Evolutionary conservation across 2,888 invertebrate genomes (phyloP), one percentile per base, ranked within the genome.

Genomic region (Apodemia hepburni): DNA sequence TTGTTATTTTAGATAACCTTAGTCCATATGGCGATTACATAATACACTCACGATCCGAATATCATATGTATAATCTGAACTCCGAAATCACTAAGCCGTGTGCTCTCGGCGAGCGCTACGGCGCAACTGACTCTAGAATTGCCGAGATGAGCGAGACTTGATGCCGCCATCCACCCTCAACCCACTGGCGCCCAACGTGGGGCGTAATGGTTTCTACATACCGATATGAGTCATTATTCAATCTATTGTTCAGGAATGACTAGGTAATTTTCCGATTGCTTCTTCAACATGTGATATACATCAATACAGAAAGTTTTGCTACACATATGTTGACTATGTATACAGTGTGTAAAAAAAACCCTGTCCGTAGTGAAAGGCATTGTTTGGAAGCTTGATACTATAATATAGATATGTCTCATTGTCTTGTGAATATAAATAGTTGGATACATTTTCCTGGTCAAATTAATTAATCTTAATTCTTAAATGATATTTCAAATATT

Each of bases 21-120:
- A 42, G 42, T 42, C 15, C 45, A 7, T 47, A 47, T 47, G 7
- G 6, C 45, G 54, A 15, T 84, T 86, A 85, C 77, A 73, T 84
- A 85, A 82, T 67, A 68, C 79, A 86, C 84, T 86, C 85, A 88
- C 85, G 76, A 82, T 79, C 71, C 73, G 75, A 77, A 77, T 77
- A 78, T 75, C 80, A 81, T 82, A 75, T 81, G 80, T 79, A 75
- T 73, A 73, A 71, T 76, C 74, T 69, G 61, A 70, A 61, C 51
- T 64, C 15, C 27, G 47, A 63, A 68, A 78, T 74, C 60, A 73
- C 77, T 76, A 76, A 68, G 71, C 74, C 83, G 79, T 78, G 72
- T 72, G 76, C 74, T 70, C 82, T 77, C 80, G 80, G 71, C 79
- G 73, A 75, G 74, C 79, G 81, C 83, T 83, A 86, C 83, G 82